A percentile compares a stretch with the other conserved stretches of the same genome.
phyloP scores from a whole-genome alignment of 2,888 invertebrate species.

The Amiota minor region DNA sequence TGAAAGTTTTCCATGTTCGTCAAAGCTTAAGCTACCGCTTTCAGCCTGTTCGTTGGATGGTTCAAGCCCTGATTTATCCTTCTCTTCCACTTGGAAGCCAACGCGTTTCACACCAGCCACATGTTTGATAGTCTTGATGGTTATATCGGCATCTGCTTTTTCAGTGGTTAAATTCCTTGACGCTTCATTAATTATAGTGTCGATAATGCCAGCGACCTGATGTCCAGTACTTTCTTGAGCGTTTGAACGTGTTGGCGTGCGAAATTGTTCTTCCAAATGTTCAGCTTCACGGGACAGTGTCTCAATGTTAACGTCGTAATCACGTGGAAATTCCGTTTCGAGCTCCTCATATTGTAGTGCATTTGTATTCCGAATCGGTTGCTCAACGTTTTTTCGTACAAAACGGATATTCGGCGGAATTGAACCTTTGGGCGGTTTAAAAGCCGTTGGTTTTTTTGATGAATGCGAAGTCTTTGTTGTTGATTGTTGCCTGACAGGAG shows the following conservation, averaged over 20 bases:
- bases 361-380: constrained; percentile 64
- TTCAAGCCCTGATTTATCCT: constrained; percentile 50
- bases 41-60: constrained; percentile 54
- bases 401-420: constrained; percentile 69
- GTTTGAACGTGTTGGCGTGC: constrained; percentile 62
- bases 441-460: constrained; percentile 45
- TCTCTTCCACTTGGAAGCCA: constrained; percentile 68
- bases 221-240: constrained; percentile 52
- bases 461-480: constrained; percentile 40
- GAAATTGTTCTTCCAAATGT: constrained; percentile 73
- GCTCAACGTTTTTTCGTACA: constrained; percentile 72
- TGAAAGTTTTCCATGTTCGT: constrained; percentile 47
- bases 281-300: constrained; percentile 73
- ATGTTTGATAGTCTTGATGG: constrained; percentile 52
- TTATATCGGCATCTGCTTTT: constrained; percentile 53
- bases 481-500: constrained; percentile 46
- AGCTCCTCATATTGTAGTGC: constrained; percentile 68
- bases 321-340: constrained; percentile 73
- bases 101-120: constrained; percentile 60
- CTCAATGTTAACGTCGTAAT: constrained; percentile 74
- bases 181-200: constrained; percentile 58
- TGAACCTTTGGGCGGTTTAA: constrained; percentile 43
- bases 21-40: constrained; percentile 39
- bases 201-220: constrained; percentile 59
- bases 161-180: constrained; percentile 54